Base-by-base conservation (phyloP, 2,113 vertebrate species). In the Phoenicopterus ruber region DNA sequence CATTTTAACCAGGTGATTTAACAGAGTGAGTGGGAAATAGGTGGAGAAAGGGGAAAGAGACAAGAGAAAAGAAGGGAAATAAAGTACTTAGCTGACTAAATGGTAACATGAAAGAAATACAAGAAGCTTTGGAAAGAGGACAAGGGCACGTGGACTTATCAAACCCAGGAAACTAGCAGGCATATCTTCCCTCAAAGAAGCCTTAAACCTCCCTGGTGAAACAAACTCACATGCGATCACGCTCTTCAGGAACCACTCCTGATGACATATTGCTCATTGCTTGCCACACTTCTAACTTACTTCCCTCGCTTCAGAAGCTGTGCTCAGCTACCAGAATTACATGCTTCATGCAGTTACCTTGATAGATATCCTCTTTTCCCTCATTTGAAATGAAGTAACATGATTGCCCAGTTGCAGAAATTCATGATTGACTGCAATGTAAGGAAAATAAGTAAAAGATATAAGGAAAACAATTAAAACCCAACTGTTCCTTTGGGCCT, bases 1-100 rank as follows among this genome's bases (percentile, higher is more conserved):
- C 84, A 34, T 80, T 91, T 92, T 88, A 86, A 93, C 63, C 61
- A 67, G 57, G 29, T 88, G 71, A 71, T 88, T 95, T 90, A 89
- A 93, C 5, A 7, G 57, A 71, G 22, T 34, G 46, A 66, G 32
- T 55, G 46, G 69, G 36, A 95, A 85, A 95, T 20, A 90, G 47
- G 22, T 66, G 50, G 58, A 80, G n/a, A 69, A 83, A 63, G 32
- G 29, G 20, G 17, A 62, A 85, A 85, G 32, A n/a, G 21, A 44
- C 20, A 34, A 36, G 59, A 69, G 7, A 87, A 88, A 63, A 61
- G 31, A 42, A 86, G 6, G 24, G 32, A n/a, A 84, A 94, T 47
- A 54, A 91, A 82, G 52, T 25, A 59, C 19, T 84, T 61, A 28
- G 17, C 25, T 82, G 69, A 63, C 52, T 86, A 47, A 88, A 91